phyloP scores from a whole-genome alignment of 2,113 vertebrate species.

The Plecotus auritus region DNA sequence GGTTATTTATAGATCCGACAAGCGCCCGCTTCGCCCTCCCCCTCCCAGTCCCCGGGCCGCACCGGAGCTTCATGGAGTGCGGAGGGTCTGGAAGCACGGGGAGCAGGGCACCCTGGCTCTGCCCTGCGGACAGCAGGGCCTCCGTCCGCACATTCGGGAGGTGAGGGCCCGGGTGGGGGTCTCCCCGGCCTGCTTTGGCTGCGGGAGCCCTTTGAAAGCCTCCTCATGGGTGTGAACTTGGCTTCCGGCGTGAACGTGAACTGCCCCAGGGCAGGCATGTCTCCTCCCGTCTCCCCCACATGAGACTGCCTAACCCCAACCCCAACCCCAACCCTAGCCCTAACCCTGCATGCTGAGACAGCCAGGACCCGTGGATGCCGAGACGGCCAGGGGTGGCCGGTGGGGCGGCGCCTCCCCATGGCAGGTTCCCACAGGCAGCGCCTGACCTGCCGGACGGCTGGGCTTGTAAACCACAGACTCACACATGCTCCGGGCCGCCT shows the following conservation, averaged over 20 bases:
- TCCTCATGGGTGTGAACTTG: fast-evolving
- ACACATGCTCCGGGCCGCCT: background rate
- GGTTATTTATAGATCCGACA: slow-evolving; percentile 6
- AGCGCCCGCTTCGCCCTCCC: fast-evolving
- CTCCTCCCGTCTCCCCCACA: too few species aligned
- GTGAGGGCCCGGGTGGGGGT: fast-evolving
- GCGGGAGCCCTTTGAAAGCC: background rate
- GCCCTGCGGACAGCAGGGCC: fast-evolving
- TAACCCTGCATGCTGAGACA: too few species aligned
- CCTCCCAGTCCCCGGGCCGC: background rate
- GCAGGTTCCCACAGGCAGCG: slow-evolving; percentile 12
- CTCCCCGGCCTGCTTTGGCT: background rate
- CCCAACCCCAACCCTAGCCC: too few species aligned
- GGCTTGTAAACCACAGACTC: slow-evolving; percentile 20
- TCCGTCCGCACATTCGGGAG: fast-evolving
- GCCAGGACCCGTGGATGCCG: fast-evolving
- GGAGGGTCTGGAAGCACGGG: too few species aligned
- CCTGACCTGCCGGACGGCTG: background rate
- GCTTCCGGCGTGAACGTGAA: background rate
- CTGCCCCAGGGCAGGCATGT: fast-evolving
- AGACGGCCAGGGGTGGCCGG: fast-evolving
- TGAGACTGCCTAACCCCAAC: too few species aligned
- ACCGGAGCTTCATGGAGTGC: background rate
- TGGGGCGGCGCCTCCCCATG: fast-evolving
- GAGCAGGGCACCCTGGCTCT: background rate